Evolutionary conservation across 1,140 invertebrate genomes (phyloP).

Genomic region (Caenorhabditis latens): DNA sequence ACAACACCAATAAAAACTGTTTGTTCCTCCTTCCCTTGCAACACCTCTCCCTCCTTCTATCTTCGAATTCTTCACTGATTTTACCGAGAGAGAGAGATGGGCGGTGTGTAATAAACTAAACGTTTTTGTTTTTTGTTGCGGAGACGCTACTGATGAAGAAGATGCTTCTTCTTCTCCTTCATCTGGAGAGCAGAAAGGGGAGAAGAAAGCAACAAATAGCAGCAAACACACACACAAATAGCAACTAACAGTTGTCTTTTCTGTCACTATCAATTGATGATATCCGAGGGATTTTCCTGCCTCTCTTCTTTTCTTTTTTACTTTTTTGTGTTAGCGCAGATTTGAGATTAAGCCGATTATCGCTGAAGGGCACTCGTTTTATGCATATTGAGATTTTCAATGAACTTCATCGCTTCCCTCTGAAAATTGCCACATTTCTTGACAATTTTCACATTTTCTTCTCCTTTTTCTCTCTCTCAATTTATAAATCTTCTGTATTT

Average conservation of each 20-base stretch:
- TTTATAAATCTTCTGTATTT: too few relatives aligned
- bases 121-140: slow-evolving; percentile 35
- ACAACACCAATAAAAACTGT: background rate
- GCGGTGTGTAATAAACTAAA: slow-evolving; percentile 35
- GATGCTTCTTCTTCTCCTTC: slow-evolving; percentile 2
- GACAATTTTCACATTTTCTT: too few relatives aligned
- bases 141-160: too few relatives aligned
- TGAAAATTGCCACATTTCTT: too few relatives aligned
- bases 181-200: background rate
- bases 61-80: background rate
- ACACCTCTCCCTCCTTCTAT: background rate
- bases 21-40: background rate
- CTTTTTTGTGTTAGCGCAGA: too few relatives aligned
- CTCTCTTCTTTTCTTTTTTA: background rate
- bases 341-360: too few relatives aligned
- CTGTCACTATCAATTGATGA: background rate
- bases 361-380: too few relatives aligned
- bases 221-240: slow-evolving; percentile 4
- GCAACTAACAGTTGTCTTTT: background rate
- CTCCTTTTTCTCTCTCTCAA: too few relatives aligned
- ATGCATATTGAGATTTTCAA: too few relatives aligned
- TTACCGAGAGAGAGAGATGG: background rate
- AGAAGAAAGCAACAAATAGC: background rate
- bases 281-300: background rate
- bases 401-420: too few relatives aligned